Evolutionary conservation across 1,140 invertebrate species (phyloP).

Genomic region (Achatina immaculata): DNA sequence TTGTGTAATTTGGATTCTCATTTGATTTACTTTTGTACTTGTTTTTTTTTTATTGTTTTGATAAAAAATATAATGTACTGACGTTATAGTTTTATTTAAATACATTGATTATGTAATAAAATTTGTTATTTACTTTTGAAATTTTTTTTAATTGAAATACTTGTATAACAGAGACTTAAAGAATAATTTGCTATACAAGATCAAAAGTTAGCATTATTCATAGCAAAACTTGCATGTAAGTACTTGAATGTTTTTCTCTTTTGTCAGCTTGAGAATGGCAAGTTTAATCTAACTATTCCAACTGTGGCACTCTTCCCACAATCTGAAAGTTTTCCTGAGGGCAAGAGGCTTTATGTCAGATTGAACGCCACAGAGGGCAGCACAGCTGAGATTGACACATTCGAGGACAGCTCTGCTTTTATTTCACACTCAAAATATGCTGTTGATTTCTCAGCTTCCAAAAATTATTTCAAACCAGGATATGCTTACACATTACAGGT

Average conservation of each 20-base stretch:
- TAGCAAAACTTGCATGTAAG: too few relatives aligned
- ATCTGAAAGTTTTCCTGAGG: slow-evolving; percentile 52
- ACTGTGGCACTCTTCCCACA: not conserved
- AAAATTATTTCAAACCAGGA: slow-evolving; percentile 63
- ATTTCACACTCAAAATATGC: slow-evolving; percentile 56
- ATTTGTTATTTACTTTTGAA: too few relatives aligned
- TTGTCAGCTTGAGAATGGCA: not conserved
- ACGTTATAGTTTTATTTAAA: too few relatives aligned
- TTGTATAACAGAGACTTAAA: too few relatives aligned
- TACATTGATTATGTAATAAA: too few relatives aligned
- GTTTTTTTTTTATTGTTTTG: too few relatives aligned
- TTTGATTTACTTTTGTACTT: too few relatives aligned
- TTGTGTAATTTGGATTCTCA: too few relatives aligned
- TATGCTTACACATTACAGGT: slow-evolving; percentile 59
- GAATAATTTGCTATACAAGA: too few relatives aligned
- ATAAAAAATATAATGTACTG: too few relatives aligned
- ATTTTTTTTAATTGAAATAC: too few relatives aligned
- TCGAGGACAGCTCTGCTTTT: slow-evolving; percentile 41
- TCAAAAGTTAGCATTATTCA: too few relatives aligned
- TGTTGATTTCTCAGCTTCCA: slow-evolving; percentile 53
- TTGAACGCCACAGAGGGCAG: slow-evolving; percentile 61
- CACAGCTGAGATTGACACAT: slow-evolving; percentile 55
- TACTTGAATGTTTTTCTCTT: not conserved
- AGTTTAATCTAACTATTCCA: not conserved
- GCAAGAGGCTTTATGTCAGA: slow-evolving; percentile 56